A percentile compares a stretch with the other conserved stretches of the same genome.
Conservation (phyloP, 2,797 vertebrate species). For the Masticophis lateralis region DNA sequence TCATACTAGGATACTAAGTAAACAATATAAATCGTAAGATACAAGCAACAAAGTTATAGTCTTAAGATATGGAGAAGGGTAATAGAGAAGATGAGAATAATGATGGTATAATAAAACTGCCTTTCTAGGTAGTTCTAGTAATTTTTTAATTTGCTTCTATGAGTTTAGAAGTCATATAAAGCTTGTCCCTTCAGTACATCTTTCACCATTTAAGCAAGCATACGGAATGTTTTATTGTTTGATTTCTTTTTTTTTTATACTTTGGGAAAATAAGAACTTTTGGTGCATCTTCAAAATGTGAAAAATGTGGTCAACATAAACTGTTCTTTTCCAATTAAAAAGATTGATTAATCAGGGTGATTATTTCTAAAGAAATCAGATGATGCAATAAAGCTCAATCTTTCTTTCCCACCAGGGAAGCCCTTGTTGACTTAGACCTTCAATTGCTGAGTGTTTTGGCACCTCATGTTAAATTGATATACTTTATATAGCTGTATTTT, state of each 20-base stretch:
- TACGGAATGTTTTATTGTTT: neutral
- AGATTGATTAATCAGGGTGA: neutral
- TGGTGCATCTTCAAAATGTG: neutral
- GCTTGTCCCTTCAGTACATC: neutral
- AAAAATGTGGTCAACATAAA: neutral
- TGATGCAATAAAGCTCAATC: conserved; percentile 11
- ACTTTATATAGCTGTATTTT: neutral
- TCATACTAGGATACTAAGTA: no score
- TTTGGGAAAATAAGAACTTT: neutral
- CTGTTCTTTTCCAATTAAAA: neutral
- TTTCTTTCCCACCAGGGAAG: neutral
- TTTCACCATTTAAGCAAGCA: neutral
- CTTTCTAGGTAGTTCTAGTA: no score
- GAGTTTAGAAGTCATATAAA: neutral
- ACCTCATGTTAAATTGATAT: neutral
- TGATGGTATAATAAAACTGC: no score
- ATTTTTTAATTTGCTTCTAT: neutral
- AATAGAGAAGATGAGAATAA: no score
- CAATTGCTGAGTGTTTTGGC: neutral
- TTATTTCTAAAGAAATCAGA: neutral
- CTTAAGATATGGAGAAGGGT: no score
- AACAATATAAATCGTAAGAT: no score
- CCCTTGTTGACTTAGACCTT: conserved; percentile 1
- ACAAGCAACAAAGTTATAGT: no score
- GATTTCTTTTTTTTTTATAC: neutral